Conservation (phyloP, 2,888 invertebrate species). For the Pheosia tremula region DNA sequence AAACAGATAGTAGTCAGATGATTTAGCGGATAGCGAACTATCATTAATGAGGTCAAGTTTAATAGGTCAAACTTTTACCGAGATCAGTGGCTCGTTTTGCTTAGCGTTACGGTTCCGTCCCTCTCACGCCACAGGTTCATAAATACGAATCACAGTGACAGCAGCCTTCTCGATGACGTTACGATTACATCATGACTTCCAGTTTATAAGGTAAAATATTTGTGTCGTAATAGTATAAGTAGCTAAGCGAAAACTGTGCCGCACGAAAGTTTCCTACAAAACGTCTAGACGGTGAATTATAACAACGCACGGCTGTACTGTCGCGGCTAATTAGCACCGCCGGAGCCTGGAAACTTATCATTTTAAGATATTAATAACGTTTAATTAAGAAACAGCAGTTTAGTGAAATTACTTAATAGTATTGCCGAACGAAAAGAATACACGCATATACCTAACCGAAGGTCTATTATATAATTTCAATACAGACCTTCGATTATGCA, state of each 20-base stretch:
- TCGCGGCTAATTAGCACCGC: conserved; percentile 37
- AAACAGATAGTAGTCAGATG: background rate
- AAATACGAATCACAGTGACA: too few species aligned
- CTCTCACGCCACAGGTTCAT: too few species aligned
- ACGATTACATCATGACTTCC: too few species aligned
- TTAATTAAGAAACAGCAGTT: conserved; percentile 44
- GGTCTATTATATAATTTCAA: too few species aligned
- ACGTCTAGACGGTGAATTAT: conserved; percentile 34
- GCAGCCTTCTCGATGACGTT: too few species aligned
- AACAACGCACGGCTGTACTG: conserved; percentile 23
- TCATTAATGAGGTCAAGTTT: too few species aligned
- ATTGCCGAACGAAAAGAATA: conserved; percentile 7
- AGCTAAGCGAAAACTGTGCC: background rate
- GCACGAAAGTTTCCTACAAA: conserved; percentile 30
- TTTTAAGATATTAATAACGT: conserved; percentile 45
- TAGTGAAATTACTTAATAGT: conserved; percentile 37
- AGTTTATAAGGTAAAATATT: too few species aligned
- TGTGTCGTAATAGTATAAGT: background rate
- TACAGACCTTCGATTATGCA: too few species aligned
- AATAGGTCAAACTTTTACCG: too few species aligned
- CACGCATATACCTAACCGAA: too few species aligned
- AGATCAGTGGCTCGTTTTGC: too few species aligned
- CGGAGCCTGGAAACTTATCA: conserved; percentile 42
- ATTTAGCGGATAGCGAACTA: background rate
- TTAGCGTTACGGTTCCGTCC: too few species aligned